phyloP scores from a whole-genome alignment of 2,797 vertebrate genomes.

The Monodelphis domestica region DNA sequence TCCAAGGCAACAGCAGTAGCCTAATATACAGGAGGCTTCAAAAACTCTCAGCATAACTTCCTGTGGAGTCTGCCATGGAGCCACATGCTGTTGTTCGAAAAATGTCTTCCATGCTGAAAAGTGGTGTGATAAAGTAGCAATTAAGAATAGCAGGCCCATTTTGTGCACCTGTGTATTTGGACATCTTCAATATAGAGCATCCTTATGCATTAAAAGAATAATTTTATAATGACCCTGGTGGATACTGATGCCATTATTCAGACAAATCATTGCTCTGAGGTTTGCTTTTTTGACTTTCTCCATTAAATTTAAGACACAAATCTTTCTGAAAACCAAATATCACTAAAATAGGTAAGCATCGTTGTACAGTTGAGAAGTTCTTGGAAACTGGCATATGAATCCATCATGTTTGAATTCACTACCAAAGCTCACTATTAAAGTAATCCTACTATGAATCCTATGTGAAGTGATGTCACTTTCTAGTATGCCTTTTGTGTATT shows the following conservation, averaged over 20 bases:
- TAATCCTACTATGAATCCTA: constrained; percentile 3
- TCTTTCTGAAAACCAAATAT: not conserved
- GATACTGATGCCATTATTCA: constrained; percentile 12
- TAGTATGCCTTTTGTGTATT: not conserved
- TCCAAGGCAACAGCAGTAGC: constrained; percentile 7
- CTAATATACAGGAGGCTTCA: constrained; percentile 58
- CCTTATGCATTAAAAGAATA: constrained; percentile 53
- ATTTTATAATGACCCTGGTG: constrained; percentile 37
- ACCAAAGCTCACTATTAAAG: not conserved
- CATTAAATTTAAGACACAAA: not conserved
- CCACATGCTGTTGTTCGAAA: constrained; percentile 69
- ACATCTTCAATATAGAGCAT: constrained; percentile 29
- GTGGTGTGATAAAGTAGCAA: constrained; percentile 60
- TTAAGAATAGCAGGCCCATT: constrained; percentile 72
- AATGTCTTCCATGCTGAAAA: constrained; percentile 63
- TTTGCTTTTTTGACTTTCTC: not conserved
- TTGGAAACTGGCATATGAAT: not conserved
- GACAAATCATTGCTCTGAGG: not conserved
- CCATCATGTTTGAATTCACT: not conserved
- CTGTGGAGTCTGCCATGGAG: constrained; percentile 60
- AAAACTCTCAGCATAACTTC: constrained; percentile 49
- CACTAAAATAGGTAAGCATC: not conserved
- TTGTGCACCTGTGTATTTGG: constrained; percentile 53
- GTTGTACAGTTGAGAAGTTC: not conserved
- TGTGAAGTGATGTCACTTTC: not conserved